These are phyloP conservation scores for Trichogramma dendrolimi DNA, from an alignment of 2,888 invertebrate species.

Conservation along the genomic window DNA sequence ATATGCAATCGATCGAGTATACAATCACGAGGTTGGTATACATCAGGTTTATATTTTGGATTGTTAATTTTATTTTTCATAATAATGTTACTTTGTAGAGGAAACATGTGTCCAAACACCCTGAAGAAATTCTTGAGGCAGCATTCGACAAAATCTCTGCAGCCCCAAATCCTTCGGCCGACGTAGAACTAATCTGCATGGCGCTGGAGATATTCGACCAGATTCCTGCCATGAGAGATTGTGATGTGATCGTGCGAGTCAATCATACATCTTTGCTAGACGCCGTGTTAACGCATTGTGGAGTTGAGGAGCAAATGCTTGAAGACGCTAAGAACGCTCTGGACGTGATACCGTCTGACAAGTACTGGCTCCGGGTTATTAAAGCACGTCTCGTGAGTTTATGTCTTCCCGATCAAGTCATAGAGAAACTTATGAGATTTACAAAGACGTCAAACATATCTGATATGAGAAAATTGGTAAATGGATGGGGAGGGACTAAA, in stretches of 20 bases:
- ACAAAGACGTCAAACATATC: slow-evolving; percentile 66
- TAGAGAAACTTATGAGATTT: slow-evolving; percentile 61
- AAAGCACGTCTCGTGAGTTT: slow-evolving; percentile 65
- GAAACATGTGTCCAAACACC: slow-evolving; percentile 56
- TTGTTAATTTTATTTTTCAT: background rate
- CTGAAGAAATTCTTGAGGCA: slow-evolving; percentile 83
- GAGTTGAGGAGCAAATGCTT: slow-evolving; percentile 69
- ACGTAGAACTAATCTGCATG: slow-evolving; percentile 80
- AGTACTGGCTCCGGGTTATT: slow-evolving; percentile 66
- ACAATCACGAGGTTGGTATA: slow-evolving; percentile 41
- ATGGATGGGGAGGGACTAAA: slow-evolving; percentile 67
- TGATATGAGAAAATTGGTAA: slow-evolving; percentile 62
- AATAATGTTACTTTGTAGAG: background rate
- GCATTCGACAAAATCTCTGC: slow-evolving; percentile 90
- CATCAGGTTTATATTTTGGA: background rate
- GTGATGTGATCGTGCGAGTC: slow-evolving; percentile 67
- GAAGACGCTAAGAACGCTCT: slow-evolving; percentile 55
- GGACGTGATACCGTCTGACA: slow-evolving; percentile 58
- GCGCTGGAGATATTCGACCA: slow-evolving; percentile 71
- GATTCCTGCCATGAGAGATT: slow-evolving; percentile 62
- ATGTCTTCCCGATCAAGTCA: slow-evolving; percentile 66
- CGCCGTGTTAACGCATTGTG: slow-evolving; percentile 74
- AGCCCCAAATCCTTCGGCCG: slow-evolving; percentile 69
- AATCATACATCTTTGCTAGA: slow-evolving; percentile 76
- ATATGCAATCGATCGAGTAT: slow-evolving; percentile 83